phyloP scores from a whole-genome alignment of 2,888 invertebrate species.

The Automeris io region DNA sequence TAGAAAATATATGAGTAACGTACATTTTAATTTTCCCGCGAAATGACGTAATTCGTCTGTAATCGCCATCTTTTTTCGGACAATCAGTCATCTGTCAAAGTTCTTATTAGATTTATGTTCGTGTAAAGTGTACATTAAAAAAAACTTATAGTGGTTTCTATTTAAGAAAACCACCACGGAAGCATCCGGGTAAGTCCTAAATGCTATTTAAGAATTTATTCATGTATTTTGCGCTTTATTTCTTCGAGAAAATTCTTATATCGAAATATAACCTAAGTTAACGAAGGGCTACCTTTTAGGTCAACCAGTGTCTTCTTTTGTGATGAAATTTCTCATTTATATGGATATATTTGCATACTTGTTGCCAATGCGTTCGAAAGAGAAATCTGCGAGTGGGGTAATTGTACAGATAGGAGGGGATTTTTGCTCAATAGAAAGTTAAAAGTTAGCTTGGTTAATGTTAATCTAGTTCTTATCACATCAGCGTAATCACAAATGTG shows the following conservation, averaged over 20 bases:
- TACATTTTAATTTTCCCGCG: constrained; percentile 62
- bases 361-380: constrained; percentile 14
- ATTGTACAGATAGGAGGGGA: too few species aligned
- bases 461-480: too few species aligned
- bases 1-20: constrained; percentile 32
- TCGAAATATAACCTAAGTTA: constrained; percentile 37
- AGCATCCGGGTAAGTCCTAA: constrained; percentile 71
- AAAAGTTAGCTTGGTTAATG: too few species aligned
- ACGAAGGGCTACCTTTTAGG: constrained; percentile 48
- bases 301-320: constrained; percentile 60
- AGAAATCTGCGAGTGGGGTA: constrained; percentile 16
- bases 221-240: constrained; percentile 18
- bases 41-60: constrained; percentile 57
- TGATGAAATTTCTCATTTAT: constrained; percentile 37
- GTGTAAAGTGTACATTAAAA: constrained; percentile 48
- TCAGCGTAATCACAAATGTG: too few species aligned
- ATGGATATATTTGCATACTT: constrained; percentile 40
- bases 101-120: constrained; percentile 40
- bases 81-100: constrained; percentile 65
- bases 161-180: constrained; percentile 52
- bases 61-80: constrained; percentile 54
- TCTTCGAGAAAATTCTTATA: constrained; percentile 22
- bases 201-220: constrained; percentile 24
- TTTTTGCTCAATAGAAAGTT: too few species aligned
- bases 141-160: constrained; percentile 50